Conservation (phyloP, 2,113 vertebrate species). For the Crotalus viridis region DNA sequence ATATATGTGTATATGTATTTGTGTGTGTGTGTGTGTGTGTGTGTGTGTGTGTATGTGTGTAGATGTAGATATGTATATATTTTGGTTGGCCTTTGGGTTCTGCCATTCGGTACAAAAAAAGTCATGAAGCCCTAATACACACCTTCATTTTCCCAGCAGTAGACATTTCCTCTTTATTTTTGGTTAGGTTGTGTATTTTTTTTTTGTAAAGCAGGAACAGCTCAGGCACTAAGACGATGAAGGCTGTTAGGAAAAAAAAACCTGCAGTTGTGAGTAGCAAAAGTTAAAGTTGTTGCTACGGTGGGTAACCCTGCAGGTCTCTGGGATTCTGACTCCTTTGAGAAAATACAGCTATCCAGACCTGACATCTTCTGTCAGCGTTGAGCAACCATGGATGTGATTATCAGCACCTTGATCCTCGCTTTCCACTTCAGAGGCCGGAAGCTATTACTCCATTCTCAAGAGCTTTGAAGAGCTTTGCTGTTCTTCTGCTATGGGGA, state of each 20-base stretch:
- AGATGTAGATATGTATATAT: no score
- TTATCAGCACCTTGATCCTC: neutral
- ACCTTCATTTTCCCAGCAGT: neutral
- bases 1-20: no score
- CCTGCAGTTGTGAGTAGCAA: neutral
- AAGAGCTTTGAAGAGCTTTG: constrained; percentile 3
- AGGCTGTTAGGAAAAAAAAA: neutral
- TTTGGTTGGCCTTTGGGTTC: neutral
- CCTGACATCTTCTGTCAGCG: neutral
- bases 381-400: neutral
- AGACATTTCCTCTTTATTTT: neutral
- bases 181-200: no score
- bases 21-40: no score
- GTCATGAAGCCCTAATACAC: neutral
- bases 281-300: neutral
- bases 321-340: neutral
- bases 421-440: neutral
- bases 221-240: neutral
- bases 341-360: neutral
- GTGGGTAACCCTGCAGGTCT: neutral
- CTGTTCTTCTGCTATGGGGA: neutral
- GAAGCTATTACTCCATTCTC: constrained; percentile 7
- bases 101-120: neutral
- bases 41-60: no score
- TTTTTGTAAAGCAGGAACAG: neutral